Conservation (phyloP, 2,888 invertebrate genomes). For the Syrphus vitripennis region DNA sequence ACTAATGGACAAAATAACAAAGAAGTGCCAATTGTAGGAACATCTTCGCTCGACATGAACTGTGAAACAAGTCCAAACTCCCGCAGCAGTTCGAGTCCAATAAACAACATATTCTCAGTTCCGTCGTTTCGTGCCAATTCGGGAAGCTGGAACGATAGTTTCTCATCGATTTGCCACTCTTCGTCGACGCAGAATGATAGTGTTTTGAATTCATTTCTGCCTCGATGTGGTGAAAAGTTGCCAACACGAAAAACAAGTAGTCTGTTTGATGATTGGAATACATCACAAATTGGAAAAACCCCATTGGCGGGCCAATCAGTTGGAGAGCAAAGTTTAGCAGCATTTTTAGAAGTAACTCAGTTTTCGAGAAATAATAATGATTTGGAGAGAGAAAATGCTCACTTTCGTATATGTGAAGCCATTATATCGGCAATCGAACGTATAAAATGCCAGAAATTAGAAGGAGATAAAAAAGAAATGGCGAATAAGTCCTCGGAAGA, state of each 20-base stretch:
- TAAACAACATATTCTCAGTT: conserved; percentile 77
- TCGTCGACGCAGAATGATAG: conserved; percentile 69
- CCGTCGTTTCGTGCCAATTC: conserved; percentile 73
- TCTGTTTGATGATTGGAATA: conserved; percentile 77
- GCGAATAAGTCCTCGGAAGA: background rate
- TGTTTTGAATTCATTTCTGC: conserved; percentile 77
- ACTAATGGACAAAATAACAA: conserved; percentile 46
- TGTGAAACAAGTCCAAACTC: conserved; percentile 49
- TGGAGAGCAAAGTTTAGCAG: conserved; percentile 87
- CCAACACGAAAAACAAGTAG: conserved; percentile 75
- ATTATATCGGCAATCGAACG: conserved; percentile 91
- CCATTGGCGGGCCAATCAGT: conserved; percentile 65
- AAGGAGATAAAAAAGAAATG: conserved; percentile 36
- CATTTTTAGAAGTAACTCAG: conserved; percentile 88
- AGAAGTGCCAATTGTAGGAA: conserved; percentile 51
- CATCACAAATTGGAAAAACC: conserved; percentile 73
- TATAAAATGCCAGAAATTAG: conserved; percentile 84
- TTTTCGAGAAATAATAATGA: conserved; percentile 88
- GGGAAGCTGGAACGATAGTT: conserved; percentile 75
- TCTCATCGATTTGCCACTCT: conserved; percentile 45
- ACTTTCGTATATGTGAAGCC: conserved; percentile 92
- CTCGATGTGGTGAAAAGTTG: conserved; percentile 78
- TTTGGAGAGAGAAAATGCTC: conserved; percentile 92
- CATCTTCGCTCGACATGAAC: conserved; percentile 30
- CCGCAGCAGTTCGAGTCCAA: conserved; percentile 74